Evolutionary conservation across 2,797 vertebrate genomes (phyloP), one percentile per base, ranked within the genome.

Genomic region (Meda fulgida): DNA sequence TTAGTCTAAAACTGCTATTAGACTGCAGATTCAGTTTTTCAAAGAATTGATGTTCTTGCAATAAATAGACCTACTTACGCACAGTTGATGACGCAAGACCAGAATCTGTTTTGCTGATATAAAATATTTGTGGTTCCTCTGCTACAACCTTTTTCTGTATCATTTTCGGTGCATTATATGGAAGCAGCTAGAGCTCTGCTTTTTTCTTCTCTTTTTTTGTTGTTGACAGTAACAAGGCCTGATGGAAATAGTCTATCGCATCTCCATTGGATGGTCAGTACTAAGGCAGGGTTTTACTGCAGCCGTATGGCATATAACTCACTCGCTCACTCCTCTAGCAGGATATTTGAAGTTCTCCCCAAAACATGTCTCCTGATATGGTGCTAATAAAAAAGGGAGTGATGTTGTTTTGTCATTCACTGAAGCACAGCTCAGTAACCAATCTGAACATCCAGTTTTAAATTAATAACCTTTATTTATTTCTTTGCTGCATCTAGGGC

Each of bases 1-100:
- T 86, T 78, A 58, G 38, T 75, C 83, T 75, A 81, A 73, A 69
- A 85, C 87, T 75, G 70, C 84, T 67, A 80, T 80, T 67, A 85
- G 71, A 21, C 80, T 36, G 87, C 83, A 76, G 80, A 83, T 77
- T 72, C 10, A 2, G 21, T 84, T n/a, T 29, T 55, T 31, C 16
- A 69, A 73, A 60, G 65, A 46, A 31, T 63, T 26, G 46, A 70
- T 66, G 78, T 65, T 70, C 72, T 87, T 84, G 78, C 72, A 53
- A 65, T 76, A 55, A 19, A 31, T 66, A 48, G 69, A 75, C 81
- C 70, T 69, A 76, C 77, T 80, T 84, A 60, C 7, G 40, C 9
- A n/a, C n/a, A n/a, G 77, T 13, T 65, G 58, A 71, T 78, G 48
- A 81, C 18, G 71, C 46, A 73, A 13, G 46, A 31, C 69, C 70